Percentiles rank a stretch among this genome's conserved stretches.
phyloP scores from a whole-genome alignment of 2,113 vertebrate genomes.

The Thunnus thynnus region DNA sequence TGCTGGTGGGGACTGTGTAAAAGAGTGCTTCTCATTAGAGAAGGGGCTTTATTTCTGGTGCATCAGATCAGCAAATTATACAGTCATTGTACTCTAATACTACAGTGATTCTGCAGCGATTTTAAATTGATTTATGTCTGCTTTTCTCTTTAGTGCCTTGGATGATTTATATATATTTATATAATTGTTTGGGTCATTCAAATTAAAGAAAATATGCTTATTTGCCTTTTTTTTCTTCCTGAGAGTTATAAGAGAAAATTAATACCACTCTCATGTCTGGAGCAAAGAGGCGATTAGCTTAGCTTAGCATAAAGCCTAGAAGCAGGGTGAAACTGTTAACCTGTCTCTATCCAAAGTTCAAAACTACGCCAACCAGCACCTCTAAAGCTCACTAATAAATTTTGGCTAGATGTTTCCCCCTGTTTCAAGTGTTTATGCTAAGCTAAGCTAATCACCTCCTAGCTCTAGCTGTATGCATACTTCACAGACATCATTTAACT shows the following conservation, averaged over 20 bases:
- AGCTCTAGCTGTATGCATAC: not conserved
- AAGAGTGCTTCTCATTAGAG: conserved; percentile 11
- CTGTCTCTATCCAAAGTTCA: not conserved
- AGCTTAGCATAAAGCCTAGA: conserved; percentile 26
- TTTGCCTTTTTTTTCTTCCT: not conserved
- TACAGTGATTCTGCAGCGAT: not conserved
- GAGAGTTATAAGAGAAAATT: not conserved
- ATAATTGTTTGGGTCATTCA: not conserved
- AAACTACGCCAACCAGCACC: too few relatives aligned
- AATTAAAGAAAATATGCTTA: not conserved
- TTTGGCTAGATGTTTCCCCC: not conserved
- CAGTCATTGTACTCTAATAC: not conserved
- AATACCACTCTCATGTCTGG: not conserved
- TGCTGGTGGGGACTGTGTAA: conserved; percentile 34
- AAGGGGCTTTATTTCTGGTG: not conserved
- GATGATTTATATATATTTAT: not conserved
- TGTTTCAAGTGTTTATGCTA: conserved; percentile 1
- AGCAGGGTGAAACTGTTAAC: not conserved
- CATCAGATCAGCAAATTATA: conserved; percentile 7
- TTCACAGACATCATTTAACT: not conserved
- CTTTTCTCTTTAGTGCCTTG: not conserved
- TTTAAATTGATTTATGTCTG: not conserved
- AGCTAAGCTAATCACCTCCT: conserved; percentile 15
- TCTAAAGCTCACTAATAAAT: too few relatives aligned
- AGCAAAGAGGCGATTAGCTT: not conserved